Evolutionary conservation across 2,797 vertebrate species (phyloP), one percentile per base, ranked within the genome.

Genomic region (Eurystomus glaucurus): DNA sequence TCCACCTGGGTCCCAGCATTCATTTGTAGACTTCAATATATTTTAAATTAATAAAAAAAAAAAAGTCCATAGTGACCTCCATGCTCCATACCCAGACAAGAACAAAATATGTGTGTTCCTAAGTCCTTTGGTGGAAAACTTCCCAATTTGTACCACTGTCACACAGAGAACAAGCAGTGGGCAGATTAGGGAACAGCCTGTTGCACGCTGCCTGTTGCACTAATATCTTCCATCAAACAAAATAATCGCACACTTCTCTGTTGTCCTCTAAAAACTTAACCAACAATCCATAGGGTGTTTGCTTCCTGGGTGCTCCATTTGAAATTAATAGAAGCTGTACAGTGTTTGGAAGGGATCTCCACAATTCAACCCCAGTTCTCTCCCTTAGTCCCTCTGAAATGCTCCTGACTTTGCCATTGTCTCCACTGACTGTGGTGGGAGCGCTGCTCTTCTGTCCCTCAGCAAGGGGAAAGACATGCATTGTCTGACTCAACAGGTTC

Each of bases 1-100:
- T 96, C 97, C 97, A 98, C 98, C 97, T 98, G 97, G 80, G 94
- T 94, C 94, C 85, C 72, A 57, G 95, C 92, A 94, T 89, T 94
- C 93, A 90, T 97, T 92, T 93, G 85, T 90, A 89, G 61, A 78
- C 70, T 88, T 98, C 89, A 83, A 97, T 85, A 88, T 85, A 91
- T 22, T 97, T 98, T 98, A 95, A 97, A 98, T 82, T 96, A 97
- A 97, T 93, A 25, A 58, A 15, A 31, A 31, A 61, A 43, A 33
- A 95, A 95, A 97, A 96, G 93, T 22, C 84, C 57, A 43, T 37
- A 31, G 83, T 35, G 2, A n/a, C 61, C 82, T 80, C 87, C 70
- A 78, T 58, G 57, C 57, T 71, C 75, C 15, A 87, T 80, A 29
- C 13, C 18, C 60, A 74, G 37, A 43, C 14, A 77, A 90, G 82